These are phyloP conservation scores for human (Homo sapiens) DNA, from an alignment of 2,113 vertebrate species.

Conservation along the genomic window GRCh38 chr6:165808501-165809000, in stretches of 20 bases:
- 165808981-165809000: neutral
- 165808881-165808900: neutral
- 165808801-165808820: neutral
- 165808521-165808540: neutral
- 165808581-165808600: neutral
- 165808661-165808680: rapidly evolving
- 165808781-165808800: neutral
- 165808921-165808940: neutral
- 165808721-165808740: neutral
- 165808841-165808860: neutral
- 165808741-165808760: neutral
- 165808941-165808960: neutral
- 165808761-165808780: rapidly evolving
- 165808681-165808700: neutral
- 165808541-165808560: neutral
- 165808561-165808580: neutral
- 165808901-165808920: neutral
- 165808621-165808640: rapidly evolving
- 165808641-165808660: neutral
- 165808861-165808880: neutral
- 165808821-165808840: neutral
- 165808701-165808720: no score
- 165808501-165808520: neutral
- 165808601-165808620: rapidly evolving
- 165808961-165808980: neutral